Percentiles rank a stretch among this genome's conserved stretches.
Conservation (phyloP, 2,888 invertebrate species). For the Pandemis cinnamomeana region DNA sequence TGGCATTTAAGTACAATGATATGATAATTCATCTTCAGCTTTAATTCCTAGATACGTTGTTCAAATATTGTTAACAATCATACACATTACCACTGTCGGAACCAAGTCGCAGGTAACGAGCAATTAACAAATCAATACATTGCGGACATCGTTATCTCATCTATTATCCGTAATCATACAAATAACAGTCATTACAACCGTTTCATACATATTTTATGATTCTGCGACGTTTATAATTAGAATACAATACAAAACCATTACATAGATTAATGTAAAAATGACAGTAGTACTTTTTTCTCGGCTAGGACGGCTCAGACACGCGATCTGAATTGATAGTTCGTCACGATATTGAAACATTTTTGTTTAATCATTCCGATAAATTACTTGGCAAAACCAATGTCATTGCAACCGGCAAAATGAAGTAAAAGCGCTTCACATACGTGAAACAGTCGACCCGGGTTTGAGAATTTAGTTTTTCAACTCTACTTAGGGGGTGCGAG, state of each 20-base stretch:
- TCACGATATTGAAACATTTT: neutral
- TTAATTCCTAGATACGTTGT: neutral
- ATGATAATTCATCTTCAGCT: neutral
- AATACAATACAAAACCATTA: conserved; percentile 16
- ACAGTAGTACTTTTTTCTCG: neutral
- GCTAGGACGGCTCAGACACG: neutral
- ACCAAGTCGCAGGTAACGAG: conserved; percentile 14
- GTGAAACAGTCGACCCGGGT: too few species aligned
- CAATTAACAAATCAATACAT: conserved; percentile 38
- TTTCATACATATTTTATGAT: conserved; percentile 40
- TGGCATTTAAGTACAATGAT: neutral
- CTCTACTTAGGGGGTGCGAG: too few species aligned
- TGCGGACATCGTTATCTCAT: conserved; percentile 13
- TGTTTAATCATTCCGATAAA: neutral
- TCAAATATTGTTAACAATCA: neutral
- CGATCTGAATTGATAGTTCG: neutral
- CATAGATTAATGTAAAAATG: neutral
- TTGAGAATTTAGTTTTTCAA: too few species aligned
- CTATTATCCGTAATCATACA: conserved; percentile 37
- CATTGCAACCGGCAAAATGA: too few species aligned
- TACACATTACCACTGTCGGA: conserved; percentile 23
- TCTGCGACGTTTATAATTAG: conserved; percentile 6
- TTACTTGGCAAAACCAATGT: too few species aligned
- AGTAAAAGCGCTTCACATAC: too few species aligned
- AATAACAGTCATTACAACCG: conserved; percentile 23